phyloP scores from a whole-genome alignment of 2,888 invertebrate species.

The Patella caerulea region DNA sequence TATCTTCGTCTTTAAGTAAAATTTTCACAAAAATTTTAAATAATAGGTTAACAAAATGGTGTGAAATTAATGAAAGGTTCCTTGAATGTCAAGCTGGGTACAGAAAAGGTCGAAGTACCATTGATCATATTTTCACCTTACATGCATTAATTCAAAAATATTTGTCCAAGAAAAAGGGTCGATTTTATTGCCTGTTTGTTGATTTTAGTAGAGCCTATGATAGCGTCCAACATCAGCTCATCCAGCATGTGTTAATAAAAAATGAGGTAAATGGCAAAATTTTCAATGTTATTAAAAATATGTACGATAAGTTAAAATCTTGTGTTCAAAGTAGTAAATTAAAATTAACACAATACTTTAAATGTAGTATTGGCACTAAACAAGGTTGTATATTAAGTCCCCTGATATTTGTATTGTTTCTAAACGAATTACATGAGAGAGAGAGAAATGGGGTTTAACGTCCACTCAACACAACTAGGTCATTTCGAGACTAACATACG shows the following conservation, averaged over 20 bases:
- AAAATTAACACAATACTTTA: conserved; percentile 8
- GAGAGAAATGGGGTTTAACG: too few species aligned
- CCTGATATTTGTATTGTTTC: conserved; percentile 11
- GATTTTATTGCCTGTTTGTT: not conserved
- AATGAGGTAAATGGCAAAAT: conserved; percentile 10
- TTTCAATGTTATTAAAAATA: not conserved
- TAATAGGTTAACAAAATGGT: not conserved
- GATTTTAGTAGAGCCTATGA: not conserved
- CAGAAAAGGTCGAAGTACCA: not conserved
- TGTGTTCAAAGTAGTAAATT: conserved; percentile 1
- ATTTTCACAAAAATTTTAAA: not conserved
- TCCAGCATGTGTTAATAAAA: conserved; percentile 6
- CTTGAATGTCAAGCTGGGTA: not conserved
- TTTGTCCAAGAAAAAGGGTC: not conserved
- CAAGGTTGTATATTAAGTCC: conserved; percentile 19
- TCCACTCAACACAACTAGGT: too few species aligned
- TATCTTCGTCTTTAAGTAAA: not conserved
- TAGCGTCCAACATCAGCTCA: conserved; percentile 1
- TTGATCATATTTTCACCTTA: not conserved
- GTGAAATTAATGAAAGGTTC: not conserved
- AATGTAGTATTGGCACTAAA: conserved; percentile 19
- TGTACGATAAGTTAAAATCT: conserved; percentile 15
- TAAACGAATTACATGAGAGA: conserved; percentile 17
- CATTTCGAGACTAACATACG: too few species aligned
- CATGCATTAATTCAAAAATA: not conserved